Evolutionary conservation across 2,888 invertebrate genomes (phyloP).

Genomic region (Cryptocephalus moraei): DNA sequence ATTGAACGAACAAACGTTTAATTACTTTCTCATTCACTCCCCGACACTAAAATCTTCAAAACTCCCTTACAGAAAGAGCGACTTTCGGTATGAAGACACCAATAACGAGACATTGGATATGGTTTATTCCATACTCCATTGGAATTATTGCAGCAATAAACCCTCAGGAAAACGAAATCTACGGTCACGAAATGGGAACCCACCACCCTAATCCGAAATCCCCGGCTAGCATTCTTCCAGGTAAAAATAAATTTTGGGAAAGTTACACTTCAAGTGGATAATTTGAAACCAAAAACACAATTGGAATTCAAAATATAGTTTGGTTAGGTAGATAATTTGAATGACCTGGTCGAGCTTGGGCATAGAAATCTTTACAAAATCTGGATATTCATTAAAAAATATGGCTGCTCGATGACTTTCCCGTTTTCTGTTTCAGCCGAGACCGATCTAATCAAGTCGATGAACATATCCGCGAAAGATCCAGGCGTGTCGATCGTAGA

Average conservation of each 20-base stretch:
- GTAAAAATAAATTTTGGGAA: constrained; percentile 18
- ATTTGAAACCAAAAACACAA: too few species aligned
- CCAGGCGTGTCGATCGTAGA: constrained; percentile 37
- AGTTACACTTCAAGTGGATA: background rate
- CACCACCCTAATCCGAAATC: constrained; percentile 28
- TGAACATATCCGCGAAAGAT: constrained; percentile 36
- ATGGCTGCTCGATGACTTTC: too few species aligned
- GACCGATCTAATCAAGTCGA: constrained; percentile 35
- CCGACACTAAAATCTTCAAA: too few species aligned
- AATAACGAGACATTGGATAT: background rate
- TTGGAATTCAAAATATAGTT: too few species aligned
- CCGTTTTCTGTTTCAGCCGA: constrained; percentile 25
- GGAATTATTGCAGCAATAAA: constrained; percentile 17
- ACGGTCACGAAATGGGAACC: constrained; percentile 16
- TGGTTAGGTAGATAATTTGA: too few species aligned
- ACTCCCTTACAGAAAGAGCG: too few species aligned
- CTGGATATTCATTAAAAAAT: too few species aligned
- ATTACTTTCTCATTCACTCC: too few species aligned
- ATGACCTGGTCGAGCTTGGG: too few species aligned
- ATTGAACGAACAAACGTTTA: too few species aligned
- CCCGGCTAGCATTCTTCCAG: constrained; percentile 29
- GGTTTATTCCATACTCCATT: constrained; percentile 8
- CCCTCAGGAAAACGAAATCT: constrained; percentile 29
- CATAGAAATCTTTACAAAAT: background rate
- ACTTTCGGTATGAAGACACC: too few species aligned